Evolutionary conservation across 1,140 invertebrate genomes (phyloP), one percentile per base, ranked within the genome.

Genomic region (Dendroctonus ponderosae): DNA sequence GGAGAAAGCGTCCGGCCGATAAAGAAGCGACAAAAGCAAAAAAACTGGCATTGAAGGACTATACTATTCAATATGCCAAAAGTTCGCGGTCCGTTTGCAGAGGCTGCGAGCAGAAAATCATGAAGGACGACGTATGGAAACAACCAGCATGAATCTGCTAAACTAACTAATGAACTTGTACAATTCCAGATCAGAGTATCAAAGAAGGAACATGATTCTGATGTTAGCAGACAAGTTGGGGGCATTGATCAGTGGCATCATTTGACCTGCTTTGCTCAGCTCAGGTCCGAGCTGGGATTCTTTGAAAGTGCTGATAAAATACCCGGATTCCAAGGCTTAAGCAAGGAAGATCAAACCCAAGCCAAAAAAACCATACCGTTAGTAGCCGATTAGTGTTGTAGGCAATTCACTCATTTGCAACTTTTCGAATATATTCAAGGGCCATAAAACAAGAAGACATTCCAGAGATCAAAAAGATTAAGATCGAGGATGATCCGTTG

Each of bases 191-290:
- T 96, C 38, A 83, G 95, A 48, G 83, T 97, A 65, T 87, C 89
- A 6, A 96, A 95, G 79, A 91, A 91, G 72, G 93, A 95, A 72
- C 96, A 84, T 81, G 90, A 94, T 58, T 90, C 87, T 67, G 89
- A 93, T 70, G 81, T 89, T 49, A 92, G 88, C 0, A 85, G 82
- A 71, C 89, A 86, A 77, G 95, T 88, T 81, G 93, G 93, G 11
- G 90, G 89, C 0, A 81, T 90, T 70, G 85, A 91, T 69, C 79
- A 87, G 37, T 98, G 95, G 95, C 87, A 97, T 80, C 96, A 99
- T 81, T 79, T 96, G 7, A 89, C 93, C 66, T 99, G 97, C 79
- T 99, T 99, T 83, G 86, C 85, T 7, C 85, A 93, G 72, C 76
- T 88, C n/a, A 80, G 91, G 51, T 80, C 85, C 65, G 87, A 92